These are phyloP conservation scores for Esox masquinongy DNA, from an alignment of 2,797 vertebrate genomes.

Conservation along the genomic window DNA sequence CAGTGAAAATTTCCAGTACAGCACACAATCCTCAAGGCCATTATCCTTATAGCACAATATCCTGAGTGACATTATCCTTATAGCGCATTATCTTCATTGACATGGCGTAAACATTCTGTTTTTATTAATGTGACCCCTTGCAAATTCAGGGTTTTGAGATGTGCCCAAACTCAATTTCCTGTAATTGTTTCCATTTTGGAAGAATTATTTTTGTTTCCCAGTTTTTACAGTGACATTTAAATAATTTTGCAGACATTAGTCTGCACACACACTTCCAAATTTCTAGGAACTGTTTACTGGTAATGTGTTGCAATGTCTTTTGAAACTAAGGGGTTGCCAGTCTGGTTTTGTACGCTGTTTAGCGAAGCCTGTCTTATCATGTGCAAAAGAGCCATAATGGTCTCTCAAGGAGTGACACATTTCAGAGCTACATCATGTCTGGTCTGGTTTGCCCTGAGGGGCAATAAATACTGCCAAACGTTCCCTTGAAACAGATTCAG, in stretches of 20 bases:
- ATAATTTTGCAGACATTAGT: no score
- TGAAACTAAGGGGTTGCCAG: conserved; percentile 16
- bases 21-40: no score
- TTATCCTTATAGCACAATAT: no score
- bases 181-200: neutral
- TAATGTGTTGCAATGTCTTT: neutral
- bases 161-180: neutral
- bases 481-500: conserved; percentile 9
- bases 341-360: conserved; percentile 36
- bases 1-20: no score
- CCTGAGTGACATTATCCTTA: no score
- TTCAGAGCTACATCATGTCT: conserved; percentile 44
- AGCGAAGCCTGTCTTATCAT: conserved; percentile 41
- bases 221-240: neutral
- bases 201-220: neutral
- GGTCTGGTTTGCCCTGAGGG: conserved; percentile 34
- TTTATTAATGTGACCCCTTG: neutral
- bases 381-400: conserved; percentile 37
- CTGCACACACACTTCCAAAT: no score
- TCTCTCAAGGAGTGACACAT: conserved; percentile 40
- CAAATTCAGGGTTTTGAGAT: neutral
- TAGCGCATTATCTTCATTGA: no score
- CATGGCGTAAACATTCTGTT: neutral
- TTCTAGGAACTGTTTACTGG: neutral
- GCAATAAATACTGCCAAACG: neutral